phyloP scores from a whole-genome alignment of 2,888 invertebrate genomes.

The Agriopis marginaria region DNA sequence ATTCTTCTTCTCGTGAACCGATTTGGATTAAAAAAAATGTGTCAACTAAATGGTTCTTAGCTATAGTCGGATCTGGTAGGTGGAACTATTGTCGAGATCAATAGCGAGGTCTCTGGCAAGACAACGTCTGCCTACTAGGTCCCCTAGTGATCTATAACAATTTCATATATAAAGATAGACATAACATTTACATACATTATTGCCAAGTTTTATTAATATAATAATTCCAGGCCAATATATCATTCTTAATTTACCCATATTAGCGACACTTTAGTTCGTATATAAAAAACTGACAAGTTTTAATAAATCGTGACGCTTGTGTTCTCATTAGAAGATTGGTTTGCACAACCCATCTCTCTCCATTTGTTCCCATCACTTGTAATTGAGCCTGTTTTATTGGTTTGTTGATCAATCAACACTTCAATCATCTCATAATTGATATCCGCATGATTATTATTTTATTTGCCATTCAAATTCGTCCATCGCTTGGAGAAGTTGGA shows the following conservation, averaged over 20 bases:
- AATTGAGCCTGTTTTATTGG: constrained; percentile 45
- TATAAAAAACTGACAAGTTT: constrained; percentile 16
- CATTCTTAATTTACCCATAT: constrained; percentile 3
- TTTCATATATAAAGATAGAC: too few relatives aligned
- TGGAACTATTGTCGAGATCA: too few relatives aligned
- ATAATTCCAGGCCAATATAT: neutral
- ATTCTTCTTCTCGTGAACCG: too few relatives aligned
- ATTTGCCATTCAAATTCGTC: constrained; percentile 36
- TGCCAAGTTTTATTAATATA: neutral
- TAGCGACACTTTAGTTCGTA: constrained; percentile 5
- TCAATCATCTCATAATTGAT: constrained; percentile 40
- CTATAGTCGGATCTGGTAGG: too few relatives aligned
- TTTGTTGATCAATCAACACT: constrained; percentile 47
- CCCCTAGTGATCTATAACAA: too few relatives aligned
- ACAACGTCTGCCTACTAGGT: too few relatives aligned
- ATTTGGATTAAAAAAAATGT: too few relatives aligned
- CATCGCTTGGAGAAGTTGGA: constrained; percentile 31
- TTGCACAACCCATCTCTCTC: constrained; percentile 41
- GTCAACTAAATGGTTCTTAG: too few relatives aligned
- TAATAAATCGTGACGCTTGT: constrained; percentile 20
- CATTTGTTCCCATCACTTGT: constrained; percentile 37
- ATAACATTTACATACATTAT: neutral
- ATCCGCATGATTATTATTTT: constrained; percentile 37
- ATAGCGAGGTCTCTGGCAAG: too few relatives aligned
- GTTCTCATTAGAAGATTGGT: constrained; percentile 34